Conservation (phyloP, 2,888 invertebrate species). For the Cyaniris semiargus region DNA sequence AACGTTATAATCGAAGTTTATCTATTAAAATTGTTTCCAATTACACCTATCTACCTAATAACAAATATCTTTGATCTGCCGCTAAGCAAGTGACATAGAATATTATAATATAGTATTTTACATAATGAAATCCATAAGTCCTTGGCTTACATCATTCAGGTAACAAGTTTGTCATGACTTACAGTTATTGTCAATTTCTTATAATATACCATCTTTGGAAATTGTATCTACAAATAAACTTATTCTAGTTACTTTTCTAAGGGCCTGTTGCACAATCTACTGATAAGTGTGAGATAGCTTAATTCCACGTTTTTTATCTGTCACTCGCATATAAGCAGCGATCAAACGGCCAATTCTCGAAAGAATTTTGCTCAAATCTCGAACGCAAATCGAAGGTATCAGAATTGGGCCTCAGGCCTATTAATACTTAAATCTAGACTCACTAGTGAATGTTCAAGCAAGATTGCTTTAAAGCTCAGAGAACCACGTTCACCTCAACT, state of each 20-base stretch:
- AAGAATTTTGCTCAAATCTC: not conserved
- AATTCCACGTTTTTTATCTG: not conserved
- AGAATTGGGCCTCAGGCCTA: not conserved
- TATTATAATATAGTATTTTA: not conserved
- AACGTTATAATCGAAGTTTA: not conserved
- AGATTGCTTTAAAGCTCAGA: constrained; percentile 41
- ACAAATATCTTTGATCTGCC: constrained; percentile 25
- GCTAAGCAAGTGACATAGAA: not conserved
- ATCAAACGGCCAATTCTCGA: not conserved
- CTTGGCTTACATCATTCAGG: constrained; percentile 50
- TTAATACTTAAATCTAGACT: constrained; percentile 27
- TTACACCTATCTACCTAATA: constrained; percentile 13
- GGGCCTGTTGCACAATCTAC: not conserved
- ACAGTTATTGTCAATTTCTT: constrained; percentile 44
- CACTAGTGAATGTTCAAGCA: constrained; percentile 36
- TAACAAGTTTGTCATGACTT: constrained; percentile 40
- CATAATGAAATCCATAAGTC: constrained; percentile 35
- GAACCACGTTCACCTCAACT: constrained; percentile 42
- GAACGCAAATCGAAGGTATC: not conserved
- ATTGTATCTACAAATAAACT: constrained; percentile 31
- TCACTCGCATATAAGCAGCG: not conserved
- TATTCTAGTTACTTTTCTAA: constrained; percentile 21
- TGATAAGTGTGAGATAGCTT: not conserved
- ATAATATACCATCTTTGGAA: constrained; percentile 27
- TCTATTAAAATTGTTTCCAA: constrained; percentile 18